These are phyloP conservation scores for Mirounga angustirostris DNA, from an alignment of 2,113 vertebrate species.

Conservation along the genomic window DNA sequence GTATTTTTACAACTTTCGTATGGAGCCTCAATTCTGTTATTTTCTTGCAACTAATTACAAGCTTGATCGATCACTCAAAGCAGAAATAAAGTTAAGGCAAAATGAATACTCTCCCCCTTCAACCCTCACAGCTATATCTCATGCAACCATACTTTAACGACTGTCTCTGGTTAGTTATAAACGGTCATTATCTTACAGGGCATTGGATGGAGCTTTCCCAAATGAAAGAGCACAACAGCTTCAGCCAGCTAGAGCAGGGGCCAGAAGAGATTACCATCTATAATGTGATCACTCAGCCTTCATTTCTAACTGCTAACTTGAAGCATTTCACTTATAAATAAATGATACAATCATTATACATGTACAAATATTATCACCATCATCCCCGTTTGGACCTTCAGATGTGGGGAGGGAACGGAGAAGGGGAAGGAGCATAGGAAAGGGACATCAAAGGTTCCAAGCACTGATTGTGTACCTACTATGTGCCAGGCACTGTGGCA, in stretches of 20 bases:
- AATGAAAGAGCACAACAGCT: conserved; percentile 44
- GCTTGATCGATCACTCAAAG: conserved; percentile 61
- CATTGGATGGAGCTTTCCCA: neutral
- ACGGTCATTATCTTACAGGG: conserved; percentile 14
- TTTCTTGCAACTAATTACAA: conserved; percentile 69
- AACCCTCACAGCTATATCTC: conserved; percentile 18
- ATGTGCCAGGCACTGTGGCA: neutral
- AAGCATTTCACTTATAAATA: conserved; percentile 56
- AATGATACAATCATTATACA: conserved; percentile 49
- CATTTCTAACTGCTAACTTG: conserved; percentile 25
- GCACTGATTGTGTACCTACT: neutral
- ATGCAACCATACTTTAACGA: conserved; percentile 28
- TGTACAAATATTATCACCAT: conserved; percentile 22
- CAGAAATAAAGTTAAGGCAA: conserved; percentile 65
- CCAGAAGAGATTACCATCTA: conserved; percentile 41
- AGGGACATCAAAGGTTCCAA: neutral
- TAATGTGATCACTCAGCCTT: conserved; percentile 31
- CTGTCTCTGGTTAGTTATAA: conserved; percentile 44
- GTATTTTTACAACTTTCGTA: conserved; percentile 52
- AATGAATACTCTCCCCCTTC: conserved; percentile 46
- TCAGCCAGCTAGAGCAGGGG: neutral
- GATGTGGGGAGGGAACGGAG: neutral
- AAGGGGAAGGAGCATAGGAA: neutral
- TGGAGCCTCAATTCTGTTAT: conserved; percentile 56
- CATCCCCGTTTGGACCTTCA: neutral